These are phyloP conservation scores for Centropus bengalensis DNA, from an alignment of 2,113 vertebrate genomes.

Conservation along the genomic window DNA sequence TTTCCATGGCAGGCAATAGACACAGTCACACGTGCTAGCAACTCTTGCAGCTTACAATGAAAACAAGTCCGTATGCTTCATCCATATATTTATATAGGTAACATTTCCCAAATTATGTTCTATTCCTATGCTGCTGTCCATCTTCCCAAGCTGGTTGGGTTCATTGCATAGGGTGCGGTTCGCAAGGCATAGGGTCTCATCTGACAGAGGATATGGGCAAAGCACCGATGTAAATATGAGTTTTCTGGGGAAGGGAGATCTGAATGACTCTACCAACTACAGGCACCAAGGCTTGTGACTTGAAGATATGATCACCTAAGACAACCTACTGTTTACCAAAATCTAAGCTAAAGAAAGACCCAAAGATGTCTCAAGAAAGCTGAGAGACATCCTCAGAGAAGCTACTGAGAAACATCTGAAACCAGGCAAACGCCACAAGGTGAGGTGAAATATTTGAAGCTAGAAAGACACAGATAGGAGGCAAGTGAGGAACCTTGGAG, in stretches of 20 bases:
- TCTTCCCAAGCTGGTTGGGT: background rate
- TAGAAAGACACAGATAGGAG: background rate
- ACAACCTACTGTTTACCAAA: background rate
- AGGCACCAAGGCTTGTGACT: background rate
- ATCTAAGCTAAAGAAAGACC: background rate
- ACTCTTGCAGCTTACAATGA: background rate
- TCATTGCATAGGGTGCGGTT: background rate
- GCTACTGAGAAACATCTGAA: background rate
- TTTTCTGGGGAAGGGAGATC: background rate
- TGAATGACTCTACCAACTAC: background rate
- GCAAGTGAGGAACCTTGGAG: background rate
- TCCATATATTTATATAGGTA: background rate
- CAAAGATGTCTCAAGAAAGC: background rate
- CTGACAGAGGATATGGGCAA: background rate
- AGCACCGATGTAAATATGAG: background rate
- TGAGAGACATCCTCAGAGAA: background rate
- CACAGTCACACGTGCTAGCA: background rate
- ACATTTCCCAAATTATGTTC: background rate
- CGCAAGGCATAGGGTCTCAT: background rate
- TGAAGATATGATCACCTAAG: background rate
- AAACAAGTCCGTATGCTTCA: background rate
- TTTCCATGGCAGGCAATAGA: background rate
- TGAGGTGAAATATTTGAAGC: background rate
- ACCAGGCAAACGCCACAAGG: background rate
- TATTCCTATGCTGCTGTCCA: accelerated